phyloP scores from a whole-genome alignment of 2,113 vertebrate species.

The Neomonachus schauinslandi region DNA sequence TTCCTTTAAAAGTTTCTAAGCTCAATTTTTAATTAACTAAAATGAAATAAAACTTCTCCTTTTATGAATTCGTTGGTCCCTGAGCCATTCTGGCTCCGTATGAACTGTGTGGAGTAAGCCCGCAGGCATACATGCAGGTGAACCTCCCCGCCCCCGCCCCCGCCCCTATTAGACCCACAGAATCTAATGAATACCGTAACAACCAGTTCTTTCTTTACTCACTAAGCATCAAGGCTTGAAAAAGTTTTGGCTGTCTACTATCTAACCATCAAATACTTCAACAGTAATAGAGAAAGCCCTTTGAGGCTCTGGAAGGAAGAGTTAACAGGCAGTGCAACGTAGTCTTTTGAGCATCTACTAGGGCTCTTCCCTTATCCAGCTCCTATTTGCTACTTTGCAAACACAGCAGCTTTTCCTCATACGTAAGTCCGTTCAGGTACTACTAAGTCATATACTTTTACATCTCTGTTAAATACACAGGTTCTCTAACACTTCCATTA shows the following conservation, averaged over 20 bases:
- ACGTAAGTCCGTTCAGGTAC: not conserved
- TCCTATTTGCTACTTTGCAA: not conserved
- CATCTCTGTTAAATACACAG: not conserved
- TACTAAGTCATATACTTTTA: constrained; percentile 25
- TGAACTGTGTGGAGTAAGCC: not conserved
- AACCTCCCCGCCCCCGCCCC: not conserved
- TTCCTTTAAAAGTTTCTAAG: not conserved
- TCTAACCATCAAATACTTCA: not conserved
- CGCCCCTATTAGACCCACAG: not conserved
- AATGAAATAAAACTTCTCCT: constrained; percentile 26
- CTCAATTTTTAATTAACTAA: constrained; percentile 50
- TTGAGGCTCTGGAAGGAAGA: not conserved
- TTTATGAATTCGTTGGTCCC: not conserved
- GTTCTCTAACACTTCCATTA: not conserved
- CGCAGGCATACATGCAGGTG: not conserved
- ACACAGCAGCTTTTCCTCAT: not conserved
- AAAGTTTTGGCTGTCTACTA: not conserved
- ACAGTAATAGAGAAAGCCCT: constrained; percentile 26
- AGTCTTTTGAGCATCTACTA: not conserved
- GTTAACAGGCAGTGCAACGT: not conserved
- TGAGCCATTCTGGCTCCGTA: not conserved
- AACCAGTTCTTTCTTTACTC: not conserved
- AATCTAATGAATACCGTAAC: not conserved
- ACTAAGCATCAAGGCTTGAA: not conserved
- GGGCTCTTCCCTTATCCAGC: not conserved